phyloP scores from a whole-genome alignment of 2,113 vertebrate genomes.

The Laticauda laticaudata region DNA sequence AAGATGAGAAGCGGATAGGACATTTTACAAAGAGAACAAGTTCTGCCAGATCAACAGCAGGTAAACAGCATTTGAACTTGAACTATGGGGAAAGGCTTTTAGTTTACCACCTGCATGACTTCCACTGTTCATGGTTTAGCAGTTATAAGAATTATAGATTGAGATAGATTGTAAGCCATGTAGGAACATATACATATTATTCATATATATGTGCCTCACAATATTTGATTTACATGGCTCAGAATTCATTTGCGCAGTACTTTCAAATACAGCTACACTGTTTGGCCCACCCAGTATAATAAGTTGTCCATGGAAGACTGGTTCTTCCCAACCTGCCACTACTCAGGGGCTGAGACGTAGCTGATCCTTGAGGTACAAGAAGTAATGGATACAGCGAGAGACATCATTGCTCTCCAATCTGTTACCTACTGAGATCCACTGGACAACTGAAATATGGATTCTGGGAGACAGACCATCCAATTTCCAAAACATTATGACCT shows the following conservation, averaged over 20 bases:
- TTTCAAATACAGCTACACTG: background rate
- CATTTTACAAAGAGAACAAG: background rate
- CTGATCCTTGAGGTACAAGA: background rate
- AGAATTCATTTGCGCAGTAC: background rate
- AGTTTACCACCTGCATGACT: background rate
- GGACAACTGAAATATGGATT: background rate
- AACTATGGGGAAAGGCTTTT: background rate
- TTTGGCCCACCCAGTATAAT: background rate
- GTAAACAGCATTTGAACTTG: background rate
- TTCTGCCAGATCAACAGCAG: background rate
- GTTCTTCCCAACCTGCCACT: background rate
- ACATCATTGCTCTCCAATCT: background rate
- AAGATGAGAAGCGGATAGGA: background rate
- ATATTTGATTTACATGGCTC: background rate
- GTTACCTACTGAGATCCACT: background rate
- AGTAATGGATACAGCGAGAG: background rate
- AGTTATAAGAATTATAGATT: background rate
- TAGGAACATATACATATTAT: background rate
- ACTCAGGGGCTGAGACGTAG: background rate
- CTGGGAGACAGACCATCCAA: background rate
- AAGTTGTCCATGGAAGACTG: background rate
- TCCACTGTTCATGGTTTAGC: background rate
- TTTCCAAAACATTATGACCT: background rate
- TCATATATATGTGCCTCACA: background rate
- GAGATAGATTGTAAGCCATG: background rate